A percentile compares a stretch with the other conserved stretches of the same genome.
Evolutionary conservation across 2,888 invertebrate genomes (phyloP).

Genomic region (Beris chalybata): DNA sequence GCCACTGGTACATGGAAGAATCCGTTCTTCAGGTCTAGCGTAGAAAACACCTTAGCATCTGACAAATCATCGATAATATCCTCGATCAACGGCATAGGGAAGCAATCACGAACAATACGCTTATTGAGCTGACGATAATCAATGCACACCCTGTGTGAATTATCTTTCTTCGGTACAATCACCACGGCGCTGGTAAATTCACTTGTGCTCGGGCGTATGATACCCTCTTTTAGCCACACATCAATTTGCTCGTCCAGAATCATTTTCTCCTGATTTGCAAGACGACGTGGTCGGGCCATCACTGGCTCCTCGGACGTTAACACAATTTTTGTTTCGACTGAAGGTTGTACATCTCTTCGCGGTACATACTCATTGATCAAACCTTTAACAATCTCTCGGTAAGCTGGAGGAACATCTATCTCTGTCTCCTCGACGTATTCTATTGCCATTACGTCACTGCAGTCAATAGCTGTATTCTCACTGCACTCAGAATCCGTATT

Average conservation of each 20-base stretch:
- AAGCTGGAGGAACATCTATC: too few relatives aligned
- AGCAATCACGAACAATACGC: slow-evolving; percentile 45
- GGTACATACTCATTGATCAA: too few relatives aligned
- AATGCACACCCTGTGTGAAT: slow-evolving; percentile 43
- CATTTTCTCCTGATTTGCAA: too few relatives aligned
- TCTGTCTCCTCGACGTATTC: too few relatives aligned
- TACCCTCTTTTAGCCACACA: too few relatives aligned
- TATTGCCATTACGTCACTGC: too few relatives aligned
- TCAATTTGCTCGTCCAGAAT: too few relatives aligned
- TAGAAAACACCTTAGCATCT: slow-evolving; percentile 40
- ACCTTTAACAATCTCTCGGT: too few relatives aligned
- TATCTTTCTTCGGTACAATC: slow-evolving; percentile 40
- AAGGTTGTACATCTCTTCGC: too few relatives aligned
- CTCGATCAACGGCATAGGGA: slow-evolving; percentile 48
- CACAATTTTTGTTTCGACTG: slow-evolving; percentile 43
- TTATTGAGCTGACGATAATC: slow-evolving; percentile 50
- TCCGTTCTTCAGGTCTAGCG: slow-evolving; percentile 37
- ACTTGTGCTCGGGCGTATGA: slow-evolving; percentile 43
- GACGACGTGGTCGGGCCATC: slow-evolving; percentile 41
- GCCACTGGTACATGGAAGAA: slow-evolving; percentile 51
- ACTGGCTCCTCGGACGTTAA: slow-evolving; percentile 45
- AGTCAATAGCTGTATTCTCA: too few relatives aligned
- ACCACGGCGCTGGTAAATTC: slow-evolving; percentile 43
- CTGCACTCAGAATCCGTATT: too few relatives aligned
- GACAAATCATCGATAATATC: slow-evolving; percentile 46